phyloP scores from a whole-genome alignment of 1,140 invertebrate species.

The Antheraea mylitta region DNA sequence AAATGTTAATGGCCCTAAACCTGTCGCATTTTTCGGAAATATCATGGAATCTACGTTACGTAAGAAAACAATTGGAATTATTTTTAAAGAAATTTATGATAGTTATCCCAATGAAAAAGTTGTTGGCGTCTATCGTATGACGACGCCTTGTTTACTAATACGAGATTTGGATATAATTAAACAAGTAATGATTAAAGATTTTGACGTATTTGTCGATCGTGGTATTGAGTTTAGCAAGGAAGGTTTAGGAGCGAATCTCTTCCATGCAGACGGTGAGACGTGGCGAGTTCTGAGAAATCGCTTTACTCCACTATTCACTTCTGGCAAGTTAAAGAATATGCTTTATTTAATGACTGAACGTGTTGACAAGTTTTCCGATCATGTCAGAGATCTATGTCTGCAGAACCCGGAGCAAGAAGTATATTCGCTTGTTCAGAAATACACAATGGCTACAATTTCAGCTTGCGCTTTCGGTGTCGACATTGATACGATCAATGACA shows the following conservation, averaged over 20 bases:
- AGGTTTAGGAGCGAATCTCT: slow-evolving; percentile 41
- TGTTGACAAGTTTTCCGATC: slow-evolving; percentile 44
- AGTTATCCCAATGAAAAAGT: slow-evolving; percentile 46
- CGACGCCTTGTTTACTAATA: slow-evolving; percentile 38
- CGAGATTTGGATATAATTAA: slow-evolving; percentile 81
- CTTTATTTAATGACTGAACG: slow-evolving; percentile 54
- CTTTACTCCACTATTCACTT: slow-evolving; percentile 80
- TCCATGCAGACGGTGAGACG: slow-evolving; percentile 66
- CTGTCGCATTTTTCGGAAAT: slow-evolving; percentile 34
- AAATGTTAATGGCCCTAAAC: slow-evolving; percentile 30
- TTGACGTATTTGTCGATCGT: slow-evolving; percentile 72
- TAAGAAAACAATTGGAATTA: slow-evolving; percentile 24
- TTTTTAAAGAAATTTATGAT: slow-evolving; percentile 37
- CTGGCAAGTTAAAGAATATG: slow-evolving; percentile 81
- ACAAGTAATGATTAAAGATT: slow-evolving; percentile 21
- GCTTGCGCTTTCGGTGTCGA: slow-evolving; percentile 81
- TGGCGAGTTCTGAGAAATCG: slow-evolving; percentile 79
- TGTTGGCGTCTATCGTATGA: slow-evolving; percentile 47
- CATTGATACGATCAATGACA: slow-evolving; percentile 50
- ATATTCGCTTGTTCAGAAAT: slow-evolving; percentile 59
- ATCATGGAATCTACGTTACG: slow-evolving; percentile 29
- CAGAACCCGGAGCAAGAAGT: slow-evolving; percentile 53
- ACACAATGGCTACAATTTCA: slow-evolving; percentile 75
- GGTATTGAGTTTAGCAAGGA: slow-evolving; percentile 48
- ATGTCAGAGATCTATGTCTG: slow-evolving; percentile 31